Base-by-base conservation (phyloP, 2,113 vertebrate genomes). In the Pomatostomus ruficeps region DNA sequence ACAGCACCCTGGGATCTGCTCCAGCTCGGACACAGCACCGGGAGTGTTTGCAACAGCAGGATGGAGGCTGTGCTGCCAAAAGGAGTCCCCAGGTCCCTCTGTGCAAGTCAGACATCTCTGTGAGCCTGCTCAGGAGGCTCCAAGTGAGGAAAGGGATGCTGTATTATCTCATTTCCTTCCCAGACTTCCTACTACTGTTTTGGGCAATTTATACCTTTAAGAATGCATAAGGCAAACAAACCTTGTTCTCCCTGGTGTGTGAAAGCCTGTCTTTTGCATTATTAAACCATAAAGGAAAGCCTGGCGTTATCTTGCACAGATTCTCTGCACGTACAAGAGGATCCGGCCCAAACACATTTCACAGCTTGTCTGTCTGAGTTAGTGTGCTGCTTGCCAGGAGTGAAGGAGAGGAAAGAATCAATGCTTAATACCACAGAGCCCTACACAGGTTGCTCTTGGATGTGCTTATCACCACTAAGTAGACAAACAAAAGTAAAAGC, bases 171-270 rank as follows among this genome's bases (percentile, higher is more conserved):
- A 96, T 95, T 96, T 97, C 93, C 94, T 96, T 94, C 90, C 90
- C 88, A 96, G 85, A 95, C 95, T 96, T 96, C 94, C 96, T 97
- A 83, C 93, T 93, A 95, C 94, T 94, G 94, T 96, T 95, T 91
- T 93, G 75, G 85, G 85, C 91, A 94, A 93, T 96, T 96, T 90
- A 95, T 95, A 88, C 94, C 90, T 94, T 95, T 74, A 96, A 96
- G 93, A 96, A 95, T 92, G 95, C 73, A 67, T 63, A 95, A 95
- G 72, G 88, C 89, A 95, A 96, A 96, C 83, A 94, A 95, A 74
- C 52, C 75, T 85, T 90, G 68, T 74, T 89, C 88, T 93, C 95
- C 89, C 91, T 43, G 7, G 94, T 90, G 91, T 93, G 85, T 3
- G 16, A 88, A 93, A 91, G 94, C 25, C 85, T 88, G 88, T 90